These are phyloP conservation scores for Menidia menidia DNA, from an alignment of 2,797 vertebrate species.

Conservation along the genomic window DNA sequence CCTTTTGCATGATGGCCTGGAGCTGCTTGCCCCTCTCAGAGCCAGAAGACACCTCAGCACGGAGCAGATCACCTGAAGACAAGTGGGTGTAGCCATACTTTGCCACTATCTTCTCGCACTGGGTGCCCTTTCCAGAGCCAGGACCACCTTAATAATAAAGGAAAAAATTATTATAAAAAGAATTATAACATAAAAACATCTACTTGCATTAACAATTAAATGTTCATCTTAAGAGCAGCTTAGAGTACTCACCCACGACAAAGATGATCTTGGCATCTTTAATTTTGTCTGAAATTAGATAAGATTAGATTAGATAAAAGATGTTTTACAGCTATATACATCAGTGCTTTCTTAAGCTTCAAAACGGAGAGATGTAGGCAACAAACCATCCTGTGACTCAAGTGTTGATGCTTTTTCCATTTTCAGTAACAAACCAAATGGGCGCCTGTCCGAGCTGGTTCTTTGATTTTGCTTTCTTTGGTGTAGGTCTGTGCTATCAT, in stretches of 20 bases:
- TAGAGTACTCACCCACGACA: constrained; percentile 92
- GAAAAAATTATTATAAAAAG: background rate
- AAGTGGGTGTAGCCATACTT: constrained; percentile 98
- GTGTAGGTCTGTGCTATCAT: constrained; percentile 32
- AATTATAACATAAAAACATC: background rate
- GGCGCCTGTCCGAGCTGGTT: background rate
- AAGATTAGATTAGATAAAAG: constrained; percentile 19
- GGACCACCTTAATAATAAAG: constrained; percentile 86
- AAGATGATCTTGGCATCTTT: constrained; percentile 98
- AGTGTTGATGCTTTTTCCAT: constrained; percentile 48
- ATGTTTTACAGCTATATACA: background rate
- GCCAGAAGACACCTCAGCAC: constrained; percentile 92
- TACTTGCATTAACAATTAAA: background rate
- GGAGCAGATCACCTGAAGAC: constrained; percentile 95
- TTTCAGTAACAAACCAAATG: background rate
- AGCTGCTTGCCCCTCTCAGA: constrained; percentile 93
- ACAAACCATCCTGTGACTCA: constrained; percentile 49
- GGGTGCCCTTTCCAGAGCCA: constrained; percentile 96
- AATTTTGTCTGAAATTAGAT: constrained; percentile 88
- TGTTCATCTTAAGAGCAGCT: background rate
- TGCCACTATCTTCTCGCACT: constrained; percentile 94
- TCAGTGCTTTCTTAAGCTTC: background rate
- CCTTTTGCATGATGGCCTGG: constrained; percentile 97
- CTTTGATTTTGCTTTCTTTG: constrained; percentile 21
- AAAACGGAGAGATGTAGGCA: background rate